phyloP scores from a whole-genome alignment of 2,113 vertebrate species.

The Turdus rufiventris region DNA sequence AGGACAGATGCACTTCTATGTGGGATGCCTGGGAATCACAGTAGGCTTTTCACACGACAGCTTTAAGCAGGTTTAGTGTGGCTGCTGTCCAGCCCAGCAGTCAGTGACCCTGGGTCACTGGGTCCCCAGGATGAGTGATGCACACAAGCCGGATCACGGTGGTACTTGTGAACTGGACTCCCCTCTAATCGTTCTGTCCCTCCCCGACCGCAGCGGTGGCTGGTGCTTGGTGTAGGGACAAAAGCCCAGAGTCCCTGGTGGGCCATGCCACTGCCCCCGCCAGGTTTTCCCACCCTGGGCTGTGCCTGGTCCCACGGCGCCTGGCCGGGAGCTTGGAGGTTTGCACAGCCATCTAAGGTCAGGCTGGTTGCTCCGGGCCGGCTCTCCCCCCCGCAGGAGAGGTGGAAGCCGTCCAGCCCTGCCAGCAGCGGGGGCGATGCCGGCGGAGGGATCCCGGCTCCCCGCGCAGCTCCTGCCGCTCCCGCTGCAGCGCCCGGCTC shows the following conservation, averaged over 20 bases:
- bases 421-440: background rate
- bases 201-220: rapidly evolving
- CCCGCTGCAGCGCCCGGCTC: rapidly evolving
- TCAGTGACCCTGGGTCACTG: background rate
- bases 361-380: background rate
- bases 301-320: background rate
- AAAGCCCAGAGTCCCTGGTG: background rate
- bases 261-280: background rate
- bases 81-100: background rate
- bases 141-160: rapidly evolving
- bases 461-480: rapidly evolving
- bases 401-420: conserved; percentile 61
- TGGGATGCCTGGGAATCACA: background rate
- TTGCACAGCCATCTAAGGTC: conserved; percentile 76
- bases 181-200: no score
- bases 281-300: background rate
- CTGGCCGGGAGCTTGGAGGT: background rate
- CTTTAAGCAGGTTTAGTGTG: background rate
- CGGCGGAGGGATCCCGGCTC: background rate
- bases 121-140: background rate
- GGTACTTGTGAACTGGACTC: background rate
- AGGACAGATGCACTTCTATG: background rate
- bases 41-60: background rate
- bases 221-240: background rate
- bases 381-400: background rate